A percentile compares a stretch with the other conserved stretches of the same genome.
Conservation (phyloP, 2,797 vertebrate species). For the Acrossocheilus fasciatus region DNA sequence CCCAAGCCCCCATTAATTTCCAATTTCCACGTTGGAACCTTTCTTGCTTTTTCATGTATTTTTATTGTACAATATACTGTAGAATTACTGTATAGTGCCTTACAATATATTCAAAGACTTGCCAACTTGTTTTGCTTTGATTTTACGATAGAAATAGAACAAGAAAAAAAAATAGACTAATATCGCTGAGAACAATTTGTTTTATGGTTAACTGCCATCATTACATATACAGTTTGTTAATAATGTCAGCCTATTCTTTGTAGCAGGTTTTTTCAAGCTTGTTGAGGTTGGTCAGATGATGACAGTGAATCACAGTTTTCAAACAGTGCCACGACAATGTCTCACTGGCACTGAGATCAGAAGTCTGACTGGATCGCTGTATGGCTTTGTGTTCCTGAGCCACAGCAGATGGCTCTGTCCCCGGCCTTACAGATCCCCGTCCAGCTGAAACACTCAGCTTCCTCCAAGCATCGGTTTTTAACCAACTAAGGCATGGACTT, state of each 20-base stretch:
- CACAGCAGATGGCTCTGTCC: conserved; percentile 16
- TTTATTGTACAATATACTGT: background rate
- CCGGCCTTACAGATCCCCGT: background rate
- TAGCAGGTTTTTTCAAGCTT: background rate
- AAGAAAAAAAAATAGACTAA: background rate
- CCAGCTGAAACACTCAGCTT: background rate
- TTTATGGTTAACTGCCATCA: background rate
- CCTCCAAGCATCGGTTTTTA: background rate
- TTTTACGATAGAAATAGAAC: background rate
- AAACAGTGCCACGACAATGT: conserved; percentile 15
- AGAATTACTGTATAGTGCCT: background rate
- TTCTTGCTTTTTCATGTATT: background rate
- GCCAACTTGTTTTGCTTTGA: background rate
- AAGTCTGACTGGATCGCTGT: conserved; percentile 14
- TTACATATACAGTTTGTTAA: background rate
- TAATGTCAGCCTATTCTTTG: background rate
- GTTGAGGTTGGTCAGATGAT: background rate
- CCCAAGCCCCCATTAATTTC: too few species aligned
- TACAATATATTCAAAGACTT: background rate
- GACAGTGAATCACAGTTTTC: conserved; percentile 22
- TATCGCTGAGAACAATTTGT: background rate
- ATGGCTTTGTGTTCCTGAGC: conserved; percentile 12
- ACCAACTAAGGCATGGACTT: conserved; percentile 2
- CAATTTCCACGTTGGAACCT: background rate
- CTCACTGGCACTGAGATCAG: conserved; percentile 20